phyloP scores from a whole-genome alignment of 2,113 vertebrate species.

The Dasyurus viverrinus region DNA sequence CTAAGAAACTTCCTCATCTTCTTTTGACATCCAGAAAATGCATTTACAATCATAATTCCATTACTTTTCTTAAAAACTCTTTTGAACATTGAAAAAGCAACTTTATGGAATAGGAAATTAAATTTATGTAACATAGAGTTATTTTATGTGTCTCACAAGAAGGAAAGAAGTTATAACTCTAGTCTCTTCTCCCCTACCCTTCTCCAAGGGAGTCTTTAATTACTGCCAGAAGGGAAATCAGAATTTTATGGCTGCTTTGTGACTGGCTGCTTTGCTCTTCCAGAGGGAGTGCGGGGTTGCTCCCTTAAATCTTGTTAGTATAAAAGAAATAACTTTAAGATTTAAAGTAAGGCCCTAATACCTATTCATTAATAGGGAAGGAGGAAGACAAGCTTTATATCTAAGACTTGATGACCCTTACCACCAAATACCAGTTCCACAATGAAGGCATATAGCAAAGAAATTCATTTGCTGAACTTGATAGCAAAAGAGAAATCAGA shows the following conservation, averaged over 20 bases:
- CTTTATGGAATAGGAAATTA: slow-evolving; percentile 8
- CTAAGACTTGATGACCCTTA: neutral
- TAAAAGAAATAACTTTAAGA: neutral
- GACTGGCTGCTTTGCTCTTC: neutral
- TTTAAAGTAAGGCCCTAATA: neutral
- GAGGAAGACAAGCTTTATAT: neutral
- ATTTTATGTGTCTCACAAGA: neutral
- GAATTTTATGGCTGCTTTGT: neutral
- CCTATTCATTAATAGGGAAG: neutral
- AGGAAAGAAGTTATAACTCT: neutral
- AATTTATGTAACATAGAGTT: neutral
- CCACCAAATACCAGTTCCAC: neutral
- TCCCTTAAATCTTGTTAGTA: neutral
- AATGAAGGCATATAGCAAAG: neutral
- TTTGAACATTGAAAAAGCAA: slow-evolving; percentile 26
- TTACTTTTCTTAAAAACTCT: slow-evolving; percentile 35
- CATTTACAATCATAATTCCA: neutral
- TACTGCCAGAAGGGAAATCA: neutral
- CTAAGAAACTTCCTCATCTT: neutral
- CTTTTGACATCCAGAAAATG: neutral
- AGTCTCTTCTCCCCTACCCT: too few species aligned
- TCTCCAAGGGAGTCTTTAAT: neutral
- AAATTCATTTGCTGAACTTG: neutral
- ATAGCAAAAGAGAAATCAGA: neutral
- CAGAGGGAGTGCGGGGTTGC: neutral